Conservation (phyloP, 35 echinoderm and acorn worm genomes). For the Apostichopus californicus region DNA sequence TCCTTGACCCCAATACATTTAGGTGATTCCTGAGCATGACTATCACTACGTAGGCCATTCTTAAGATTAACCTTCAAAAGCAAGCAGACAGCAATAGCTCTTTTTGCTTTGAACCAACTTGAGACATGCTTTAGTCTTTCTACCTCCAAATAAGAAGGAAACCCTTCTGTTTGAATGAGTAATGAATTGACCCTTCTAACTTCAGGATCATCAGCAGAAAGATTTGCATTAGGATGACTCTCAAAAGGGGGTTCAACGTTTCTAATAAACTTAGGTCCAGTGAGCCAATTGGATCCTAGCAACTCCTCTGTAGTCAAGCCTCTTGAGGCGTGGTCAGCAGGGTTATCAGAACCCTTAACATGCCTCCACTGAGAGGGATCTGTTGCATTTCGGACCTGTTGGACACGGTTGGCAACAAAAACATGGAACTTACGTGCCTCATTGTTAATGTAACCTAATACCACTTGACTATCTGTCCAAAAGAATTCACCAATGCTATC, state of each 20-base stretch:
- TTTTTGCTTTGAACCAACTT: neutral
- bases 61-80: too few species aligned
- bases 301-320: conserved; percentile 21
- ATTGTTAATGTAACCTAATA: conserved; percentile 73
- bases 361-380: conserved; percentile 63
- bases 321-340: conserved; percentile 56
- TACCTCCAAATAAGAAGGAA: conserved; percentile 4
- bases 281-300: conserved; percentile 46
- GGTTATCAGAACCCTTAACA: conserved; percentile 49
- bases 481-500: neutral
- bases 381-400: conserved; percentile 39
- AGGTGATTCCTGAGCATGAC: neutral
- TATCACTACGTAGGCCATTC: neutral
- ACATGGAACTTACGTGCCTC: conserved; percentile 65
- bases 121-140: neutral
- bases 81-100: conserved; percentile 9
- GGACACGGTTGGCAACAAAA: conserved; percentile 69
- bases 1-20: neutral
- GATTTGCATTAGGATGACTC: neutral
- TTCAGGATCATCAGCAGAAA: neutral
- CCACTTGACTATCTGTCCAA: too few species aligned
- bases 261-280: conserved; percentile 52
- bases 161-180: neutral
- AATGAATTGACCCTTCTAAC: neutral
- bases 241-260: neutral